Evolutionary conservation across 2,888 invertebrate genomes (phyloP).

Genomic region (Drosophila differens): DNA sequence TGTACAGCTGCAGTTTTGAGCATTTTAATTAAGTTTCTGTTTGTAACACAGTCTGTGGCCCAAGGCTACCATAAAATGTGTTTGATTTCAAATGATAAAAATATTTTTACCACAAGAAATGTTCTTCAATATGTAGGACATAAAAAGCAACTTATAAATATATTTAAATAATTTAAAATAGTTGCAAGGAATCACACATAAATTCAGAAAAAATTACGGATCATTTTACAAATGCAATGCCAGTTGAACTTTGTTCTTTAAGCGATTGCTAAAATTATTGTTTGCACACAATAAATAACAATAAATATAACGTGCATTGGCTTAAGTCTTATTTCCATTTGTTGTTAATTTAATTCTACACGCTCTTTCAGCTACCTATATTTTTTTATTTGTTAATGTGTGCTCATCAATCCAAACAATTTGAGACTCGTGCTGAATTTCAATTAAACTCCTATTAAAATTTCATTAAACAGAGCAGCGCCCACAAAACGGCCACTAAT

Average conservation of each 20-base stretch:
- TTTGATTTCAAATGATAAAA: neutral
- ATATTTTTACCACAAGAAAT: neutral
- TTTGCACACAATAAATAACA: neutral
- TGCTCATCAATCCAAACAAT: conserved; percentile 7
- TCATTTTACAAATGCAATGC: neutral
- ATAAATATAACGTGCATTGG: neutral
- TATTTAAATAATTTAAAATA: neutral
- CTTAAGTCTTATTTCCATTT: neutral
- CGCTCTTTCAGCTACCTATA: neutral
- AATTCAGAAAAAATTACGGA: neutral
- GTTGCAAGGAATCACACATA: neutral
- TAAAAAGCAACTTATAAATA: neutral
- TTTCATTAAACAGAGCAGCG: conserved; percentile 67
- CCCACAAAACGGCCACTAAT: conserved; percentile 75
- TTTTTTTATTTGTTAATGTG: neutral
- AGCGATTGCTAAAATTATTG: neutral
- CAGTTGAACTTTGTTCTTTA: neutral
- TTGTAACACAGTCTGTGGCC: neutral
- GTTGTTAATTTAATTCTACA: neutral
- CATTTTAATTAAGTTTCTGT: conserved; percentile 10
- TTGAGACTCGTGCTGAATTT: conserved; percentile 40
- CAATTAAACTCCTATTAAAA: conserved; percentile 74
- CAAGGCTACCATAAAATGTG: neutral
- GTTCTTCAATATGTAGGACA: neutral
- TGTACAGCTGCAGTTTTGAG: neutral